Evolutionary conservation across 2,797 vertebrate species (phyloP).

Genomic region (Thaleichthys pacificus): DNA sequence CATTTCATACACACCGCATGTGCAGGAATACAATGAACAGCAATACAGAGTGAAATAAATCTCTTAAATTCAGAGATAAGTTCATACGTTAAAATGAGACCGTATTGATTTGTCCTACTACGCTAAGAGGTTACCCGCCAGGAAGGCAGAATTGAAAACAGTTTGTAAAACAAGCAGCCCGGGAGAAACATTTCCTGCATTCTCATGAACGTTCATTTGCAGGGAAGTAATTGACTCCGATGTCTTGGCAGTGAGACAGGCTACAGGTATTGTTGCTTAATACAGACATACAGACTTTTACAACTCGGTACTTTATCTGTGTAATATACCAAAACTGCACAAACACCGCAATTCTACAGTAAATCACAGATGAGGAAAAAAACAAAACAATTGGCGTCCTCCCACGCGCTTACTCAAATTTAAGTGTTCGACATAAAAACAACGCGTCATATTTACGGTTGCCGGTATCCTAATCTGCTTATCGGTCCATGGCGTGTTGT

Average conservation of each 20-base stretch:
- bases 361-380: too few species aligned
- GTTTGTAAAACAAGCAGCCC: neutral
- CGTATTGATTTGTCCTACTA: slow-evolving; percentile 51
- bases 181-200: too few species aligned
- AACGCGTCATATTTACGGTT: slow-evolving; percentile 28
- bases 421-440: slow-evolving; percentile 42
- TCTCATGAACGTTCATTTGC: too few species aligned
- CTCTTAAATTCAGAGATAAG: slow-evolving; percentile 44
- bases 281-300: too few species aligned
- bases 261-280: too few species aligned
- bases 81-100: slow-evolving; percentile 55
- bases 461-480: slow-evolving; percentile 42
- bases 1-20: too few species aligned
- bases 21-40: slow-evolving; percentile 22
- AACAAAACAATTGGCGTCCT: too few species aligned
- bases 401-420: slow-evolving; percentile 21
- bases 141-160: slow-evolving; percentile 32
- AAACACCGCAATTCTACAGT: too few species aligned
- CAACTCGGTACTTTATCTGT: slow-evolving; percentile 15
- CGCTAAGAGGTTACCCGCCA: slow-evolving; percentile 48
- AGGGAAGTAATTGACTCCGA: too few species aligned
- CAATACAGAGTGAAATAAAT: neutral
- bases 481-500: slow-evolving; percentile 49
- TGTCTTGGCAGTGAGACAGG: too few species aligned
- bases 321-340: neutral